Evolutionary conservation across 92 coral and sea anemone species (phyloP).

Genomic region (Scolanthus callimorphus): DNA sequence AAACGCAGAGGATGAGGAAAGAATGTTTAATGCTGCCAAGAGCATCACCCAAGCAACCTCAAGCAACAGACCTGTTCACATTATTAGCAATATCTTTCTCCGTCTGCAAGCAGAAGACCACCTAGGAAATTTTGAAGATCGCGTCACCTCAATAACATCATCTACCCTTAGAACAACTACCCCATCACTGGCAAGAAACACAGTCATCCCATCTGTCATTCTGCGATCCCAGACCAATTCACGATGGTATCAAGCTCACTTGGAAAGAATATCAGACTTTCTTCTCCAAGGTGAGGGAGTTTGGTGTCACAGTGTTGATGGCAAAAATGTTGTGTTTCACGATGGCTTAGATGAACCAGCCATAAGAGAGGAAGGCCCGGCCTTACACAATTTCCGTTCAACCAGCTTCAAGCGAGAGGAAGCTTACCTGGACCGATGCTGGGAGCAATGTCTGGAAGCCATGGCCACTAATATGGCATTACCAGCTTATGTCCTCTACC

Average conservation of each 20-base stretch:
- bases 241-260: constrained; percentile 29
- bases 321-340: constrained; percentile 14
- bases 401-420: constrained; percentile 16
- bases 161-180: too few species aligned
- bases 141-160: too few species aligned
- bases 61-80: too few species aligned
- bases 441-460: constrained; percentile 19
- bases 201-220: neutral
- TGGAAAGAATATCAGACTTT: constrained; percentile 30
- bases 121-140: too few species aligned
- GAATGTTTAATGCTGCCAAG: too few species aligned
- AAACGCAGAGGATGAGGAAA: too few species aligned
- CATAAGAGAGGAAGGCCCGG: constrained; percentile 11
- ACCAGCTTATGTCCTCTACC: constrained; percentile 16
- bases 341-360: constrained; percentile 1
- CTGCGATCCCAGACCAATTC: constrained; percentile 1
- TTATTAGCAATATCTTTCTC: too few species aligned
- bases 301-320: constrained; percentile 13
- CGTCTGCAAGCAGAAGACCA: too few species aligned
- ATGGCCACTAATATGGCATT: neutral
- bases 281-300: constrained; percentile 34
- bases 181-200: too few species aligned
- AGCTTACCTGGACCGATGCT: constrained; percentile 4
- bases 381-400: constrained; percentile 30
- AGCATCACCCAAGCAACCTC: too few species aligned